Conservation (phyloP, 92 coral and sea anemone species). For the Phymanthus crucifer region DNA sequence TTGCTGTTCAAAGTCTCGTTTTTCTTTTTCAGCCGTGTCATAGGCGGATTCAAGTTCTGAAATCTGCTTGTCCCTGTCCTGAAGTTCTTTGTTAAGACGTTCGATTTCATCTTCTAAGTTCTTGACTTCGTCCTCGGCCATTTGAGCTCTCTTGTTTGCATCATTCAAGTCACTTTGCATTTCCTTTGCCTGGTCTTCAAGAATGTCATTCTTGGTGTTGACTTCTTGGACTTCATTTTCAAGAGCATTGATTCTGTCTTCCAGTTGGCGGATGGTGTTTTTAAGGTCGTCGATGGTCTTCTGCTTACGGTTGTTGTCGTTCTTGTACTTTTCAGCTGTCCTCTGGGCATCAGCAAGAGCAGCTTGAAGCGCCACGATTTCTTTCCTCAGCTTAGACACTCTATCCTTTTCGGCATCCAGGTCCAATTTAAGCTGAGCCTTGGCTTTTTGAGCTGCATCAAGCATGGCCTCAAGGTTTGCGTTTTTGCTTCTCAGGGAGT, state of each 20-base stretch:
- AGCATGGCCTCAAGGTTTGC: slow-evolving; percentile 85
- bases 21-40: slow-evolving; percentile 79
- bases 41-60: slow-evolving; percentile 85
- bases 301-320: slow-evolving; percentile 86
- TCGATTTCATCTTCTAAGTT: slow-evolving; percentile 75
- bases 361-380: slow-evolving; percentile 74
- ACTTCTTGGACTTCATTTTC: slow-evolving; percentile 86
- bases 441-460: slow-evolving; percentile 76
- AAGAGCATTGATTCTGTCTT: slow-evolving; percentile 78
- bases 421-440: slow-evolving; percentile 78
- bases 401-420: slow-evolving; percentile 88
- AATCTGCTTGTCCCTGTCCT: slow-evolving; percentile 65
- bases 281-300: slow-evolving; percentile 88
- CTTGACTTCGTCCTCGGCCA: slow-evolving; percentile 76
- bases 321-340: slow-evolving; percentile 77
- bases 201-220: slow-evolving; percentile 87
- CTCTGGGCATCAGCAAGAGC: slow-evolving; percentile 82
- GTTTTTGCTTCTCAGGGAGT: slow-evolving; percentile 72
- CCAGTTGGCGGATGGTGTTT: slow-evolving; percentile 81
- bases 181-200: slow-evolving; percentile 95
- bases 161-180: slow-evolving; percentile 84
- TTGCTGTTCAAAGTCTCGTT: slow-evolving; percentile 85
- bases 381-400: slow-evolving; percentile 79
- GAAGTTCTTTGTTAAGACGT: slow-evolving; percentile 76
- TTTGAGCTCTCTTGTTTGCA: slow-evolving; percentile 79